Evolutionary conservation across 2,113 vertebrate genomes (phyloP).

Genomic region (Lepus americanus): DNA sequence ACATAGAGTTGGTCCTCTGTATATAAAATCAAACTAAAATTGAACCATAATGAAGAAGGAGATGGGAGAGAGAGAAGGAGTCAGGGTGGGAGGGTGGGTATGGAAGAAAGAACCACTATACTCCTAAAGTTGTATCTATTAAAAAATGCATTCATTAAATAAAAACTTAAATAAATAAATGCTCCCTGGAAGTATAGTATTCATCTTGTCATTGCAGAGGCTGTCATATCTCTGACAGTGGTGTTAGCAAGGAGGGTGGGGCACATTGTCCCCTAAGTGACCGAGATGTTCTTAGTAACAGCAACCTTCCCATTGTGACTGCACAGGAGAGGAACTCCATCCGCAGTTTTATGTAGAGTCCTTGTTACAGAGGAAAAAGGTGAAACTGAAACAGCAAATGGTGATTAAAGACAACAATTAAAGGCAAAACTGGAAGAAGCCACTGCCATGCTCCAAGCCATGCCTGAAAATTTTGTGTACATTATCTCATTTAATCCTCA

Average conservation of each 20-base stretch:
- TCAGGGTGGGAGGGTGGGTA: no score
- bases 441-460: not conserved
- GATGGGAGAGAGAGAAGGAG: no score
- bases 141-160: no score
- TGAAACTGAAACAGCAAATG: not conserved
- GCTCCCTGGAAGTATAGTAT: no score
- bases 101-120: no score
- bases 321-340: not conserved
- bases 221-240: not conserved
- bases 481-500: not conserved
- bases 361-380: not conserved
- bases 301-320: not conserved
- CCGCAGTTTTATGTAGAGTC: not conserved
- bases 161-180: no score
- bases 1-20: no score
- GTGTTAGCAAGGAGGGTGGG: not conserved
- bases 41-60: no score
- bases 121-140: no score
- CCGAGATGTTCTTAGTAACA: not conserved
- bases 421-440: not conserved
- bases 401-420: not conserved
- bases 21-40: no score
- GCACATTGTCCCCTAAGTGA: not conserved
- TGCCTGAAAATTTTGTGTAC: not conserved
- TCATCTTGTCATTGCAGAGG: not conserved